Base-by-base conservation (phyloP, 2,113 vertebrate genomes). In the Hydrolagus affinis region DNA sequence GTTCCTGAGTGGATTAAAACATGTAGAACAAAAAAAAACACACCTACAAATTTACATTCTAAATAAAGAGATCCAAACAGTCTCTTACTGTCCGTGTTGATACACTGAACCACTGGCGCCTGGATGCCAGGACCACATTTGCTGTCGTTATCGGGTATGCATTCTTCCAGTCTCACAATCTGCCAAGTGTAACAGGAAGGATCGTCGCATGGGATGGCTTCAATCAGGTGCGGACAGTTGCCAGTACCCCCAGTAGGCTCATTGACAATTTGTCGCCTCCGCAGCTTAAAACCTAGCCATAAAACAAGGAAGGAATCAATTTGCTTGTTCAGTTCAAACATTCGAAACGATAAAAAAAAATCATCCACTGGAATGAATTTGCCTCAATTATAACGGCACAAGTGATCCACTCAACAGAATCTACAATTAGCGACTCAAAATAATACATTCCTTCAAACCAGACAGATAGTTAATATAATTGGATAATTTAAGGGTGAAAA, bases 141-240 rank as follows among this genome's bases (percentile, higher is more conserved):
- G 85, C 90, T 94, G 64, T 92, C 94, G 0, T 95, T 94, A 1
- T 93, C 94, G 0, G 97, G 96, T 59, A 95, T 76, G n/a, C 98
- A 99, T 59, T 91, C 91, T 57, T 95, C 95, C 17, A 98, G 90
- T 30, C 91, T 89, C 3, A 89, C 86, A 17, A 96, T 90, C 70
- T 91, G 93, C 98, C 98, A 99, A 60, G 92, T 89, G 1, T 94
- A 96, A 87, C 98, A 99, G 14, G 92, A 93, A 8, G 98, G 97
- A 32, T 98, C 97, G 2, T 99, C 98, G 85, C 98, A 99, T 0
- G 97, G 96, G 86, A 98, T 94, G 57, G 96, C 96, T 93, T 99
- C 98, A 89, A 95, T 90, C 70, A 98, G 93, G 88, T 99, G 97
- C 1, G 97, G 96, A 86, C 98, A 99, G 92, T 91, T 96, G 14